phyloP scores from a whole-genome alignment of 1,140 invertebrate species.

The Rhagoletis zephyria region DNA sequence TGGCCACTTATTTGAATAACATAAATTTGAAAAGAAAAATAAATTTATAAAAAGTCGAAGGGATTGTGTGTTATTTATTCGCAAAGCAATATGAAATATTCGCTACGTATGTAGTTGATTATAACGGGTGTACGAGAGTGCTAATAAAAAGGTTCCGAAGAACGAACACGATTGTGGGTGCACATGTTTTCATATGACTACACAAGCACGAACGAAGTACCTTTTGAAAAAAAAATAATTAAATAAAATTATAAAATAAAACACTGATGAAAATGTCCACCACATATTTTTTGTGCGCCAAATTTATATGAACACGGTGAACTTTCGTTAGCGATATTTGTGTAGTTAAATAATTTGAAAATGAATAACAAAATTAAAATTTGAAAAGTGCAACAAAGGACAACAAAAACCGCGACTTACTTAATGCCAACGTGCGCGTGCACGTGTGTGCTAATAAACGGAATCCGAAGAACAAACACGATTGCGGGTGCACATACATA shows the following conservation, averaged over 20 bases:
- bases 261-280: too few species aligned
- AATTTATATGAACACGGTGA: slow-evolving; percentile 2
- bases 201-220: background rate
- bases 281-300: background rate
- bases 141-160: background rate
- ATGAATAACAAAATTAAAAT: background rate
- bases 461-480: background rate
- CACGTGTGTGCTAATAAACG: background rate
- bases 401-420: background rate
- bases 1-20: background rate
- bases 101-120: background rate
- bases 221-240: too few species aligned
- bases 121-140: background rate
- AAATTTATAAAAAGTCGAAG: background rate
- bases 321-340: background rate
- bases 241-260: too few species aligned
- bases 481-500: background rate
- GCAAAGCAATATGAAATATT: background rate
- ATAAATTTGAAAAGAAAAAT: background rate
- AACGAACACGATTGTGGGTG: background rate
- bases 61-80: background rate
- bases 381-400: background rate
- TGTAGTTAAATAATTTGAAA: background rate
- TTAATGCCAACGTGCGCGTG: background rate
- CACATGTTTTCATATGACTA: background rate